A percentile compares a stretch with the other conserved stretches of the same genome.
Evolutionary conservation across 2,888 invertebrate species (phyloP).

Genomic region (Euspilapteryx auroguttella): DNA sequence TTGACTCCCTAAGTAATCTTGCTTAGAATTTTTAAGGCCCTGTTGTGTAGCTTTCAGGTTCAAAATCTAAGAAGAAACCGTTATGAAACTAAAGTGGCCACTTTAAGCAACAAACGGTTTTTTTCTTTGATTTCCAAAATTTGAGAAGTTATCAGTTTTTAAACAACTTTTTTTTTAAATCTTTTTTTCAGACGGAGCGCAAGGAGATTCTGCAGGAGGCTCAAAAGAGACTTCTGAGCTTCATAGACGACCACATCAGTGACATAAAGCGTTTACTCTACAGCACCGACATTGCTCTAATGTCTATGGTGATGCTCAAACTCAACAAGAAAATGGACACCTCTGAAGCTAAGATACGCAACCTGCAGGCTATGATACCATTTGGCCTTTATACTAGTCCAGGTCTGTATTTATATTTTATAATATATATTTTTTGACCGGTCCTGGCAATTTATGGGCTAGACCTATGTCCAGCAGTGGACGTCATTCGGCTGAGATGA

Average conservation of each 20-base stretch:
- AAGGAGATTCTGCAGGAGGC: constrained; percentile 26
- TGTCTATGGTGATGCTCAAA: constrained; percentile 47
- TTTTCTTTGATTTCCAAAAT: too few relatives aligned
- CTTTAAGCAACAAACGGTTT: too few relatives aligned
- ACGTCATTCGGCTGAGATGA: too few relatives aligned
- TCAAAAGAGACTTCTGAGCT: constrained; percentile 25
- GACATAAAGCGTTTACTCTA: constrained; percentile 42
- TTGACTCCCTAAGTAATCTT: too few relatives aligned
- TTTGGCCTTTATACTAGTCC: constrained; percentile 48
- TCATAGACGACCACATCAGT: constrained; percentile 37
- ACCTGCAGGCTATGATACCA: constrained; percentile 46
- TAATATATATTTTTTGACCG: not conserved
- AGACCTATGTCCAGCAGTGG: too few relatives aligned
- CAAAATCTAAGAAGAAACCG: too few relatives aligned
- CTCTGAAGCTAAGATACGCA: constrained; percentile 40
- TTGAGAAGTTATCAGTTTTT: not conserved
- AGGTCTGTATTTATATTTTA: constrained; percentile 15
- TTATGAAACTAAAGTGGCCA: too few relatives aligned
- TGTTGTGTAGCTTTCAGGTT: too few relatives aligned
- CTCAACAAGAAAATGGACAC: constrained; percentile 52
- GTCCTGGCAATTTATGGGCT: not conserved
- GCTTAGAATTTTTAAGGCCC: too few relatives aligned
- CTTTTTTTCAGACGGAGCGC: constrained; percentile 25
- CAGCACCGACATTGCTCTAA: constrained; percentile 40
- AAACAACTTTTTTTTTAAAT: not conserved